These are phyloP conservation scores for Yponomeuta malinellus DNA, from an alignment of 2,888 invertebrate genomes.

Conservation along the genomic window DNA sequence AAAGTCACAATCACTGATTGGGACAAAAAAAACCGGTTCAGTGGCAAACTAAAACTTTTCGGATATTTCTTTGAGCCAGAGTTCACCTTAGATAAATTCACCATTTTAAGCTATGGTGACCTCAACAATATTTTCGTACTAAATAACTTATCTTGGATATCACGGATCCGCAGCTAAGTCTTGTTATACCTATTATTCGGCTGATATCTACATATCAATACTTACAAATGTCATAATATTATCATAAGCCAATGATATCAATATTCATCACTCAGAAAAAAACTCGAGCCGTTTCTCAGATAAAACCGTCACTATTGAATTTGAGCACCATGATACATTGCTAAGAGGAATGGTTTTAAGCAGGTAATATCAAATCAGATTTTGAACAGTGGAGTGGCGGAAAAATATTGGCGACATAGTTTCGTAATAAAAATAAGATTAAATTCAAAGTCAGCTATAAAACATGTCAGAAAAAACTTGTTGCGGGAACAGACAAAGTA, in stretches of 20 bases:
- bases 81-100: too few relatives aligned
- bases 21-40: too few relatives aligned
- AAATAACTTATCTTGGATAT: too few relatives aligned
- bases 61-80: too few relatives aligned
- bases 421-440: conserved; percentile 1
- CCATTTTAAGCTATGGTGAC: too few relatives aligned
- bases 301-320: background rate
- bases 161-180: background rate
- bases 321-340: background rate
- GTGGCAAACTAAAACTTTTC: too few relatives aligned
- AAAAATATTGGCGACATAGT: background rate
- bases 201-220: background rate
- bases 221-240: background rate
- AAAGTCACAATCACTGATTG: too few relatives aligned
- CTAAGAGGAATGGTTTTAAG: background rate
- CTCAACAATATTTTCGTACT: too few relatives aligned
- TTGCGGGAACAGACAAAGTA: background rate
- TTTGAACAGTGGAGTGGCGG: background rate
- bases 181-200: background rate
- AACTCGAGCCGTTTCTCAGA: background rate
- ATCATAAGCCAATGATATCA: background rate
- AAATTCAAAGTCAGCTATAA: background rate
- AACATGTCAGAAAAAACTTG: background rate
- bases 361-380: too few relatives aligned
- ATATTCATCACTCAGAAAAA: background rate